Evolutionary conservation across 2,113 vertebrate species (phyloP).

Genomic region (Ia io): DNA sequence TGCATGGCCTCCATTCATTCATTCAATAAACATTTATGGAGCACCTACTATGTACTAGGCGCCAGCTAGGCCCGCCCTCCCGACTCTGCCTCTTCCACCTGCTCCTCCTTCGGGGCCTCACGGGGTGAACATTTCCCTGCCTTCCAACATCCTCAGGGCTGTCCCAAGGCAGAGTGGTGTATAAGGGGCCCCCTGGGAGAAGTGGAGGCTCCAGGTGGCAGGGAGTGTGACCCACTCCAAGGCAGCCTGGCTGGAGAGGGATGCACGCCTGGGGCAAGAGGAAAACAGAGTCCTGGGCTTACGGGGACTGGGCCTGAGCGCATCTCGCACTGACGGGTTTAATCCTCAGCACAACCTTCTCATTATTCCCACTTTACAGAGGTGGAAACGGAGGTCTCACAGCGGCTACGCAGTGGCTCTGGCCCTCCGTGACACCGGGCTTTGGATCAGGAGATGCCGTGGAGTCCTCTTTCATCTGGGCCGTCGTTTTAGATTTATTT

Average conservation of each 20-base stretch:
- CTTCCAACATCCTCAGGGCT: conserved; percentile 28
- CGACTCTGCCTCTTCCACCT: conserved; percentile 5
- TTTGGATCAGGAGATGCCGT: background rate
- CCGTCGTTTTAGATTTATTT: background rate
- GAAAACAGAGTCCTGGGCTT: background rate
- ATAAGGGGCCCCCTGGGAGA: background rate
- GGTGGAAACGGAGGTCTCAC: conserved; percentile 21
- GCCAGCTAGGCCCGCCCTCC: conserved; percentile 67
- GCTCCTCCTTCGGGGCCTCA: conserved; percentile 49
- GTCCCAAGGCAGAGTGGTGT: background rate
- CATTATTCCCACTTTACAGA: background rate
- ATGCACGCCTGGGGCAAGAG: fast-evolving
- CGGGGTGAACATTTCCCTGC: background rate
- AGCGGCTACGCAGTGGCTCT: background rate
- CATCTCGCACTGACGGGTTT: fast-evolving
- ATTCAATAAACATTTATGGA: conserved; percentile 81
- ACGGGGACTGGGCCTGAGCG: fast-evolving
- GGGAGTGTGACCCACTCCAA: background rate
- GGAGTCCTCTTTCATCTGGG: background rate
- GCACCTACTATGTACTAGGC: conserved; percentile 79
- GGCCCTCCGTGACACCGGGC: background rate
- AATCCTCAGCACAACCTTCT: background rate
- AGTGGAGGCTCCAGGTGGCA: background rate
- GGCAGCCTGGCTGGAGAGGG: background rate
- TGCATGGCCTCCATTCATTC: conserved; percentile 77